These are phyloP conservation scores for Terrapene triunguis DNA, from an alignment of 2,113 vertebrate species.

Conservation along the genomic window DNA sequence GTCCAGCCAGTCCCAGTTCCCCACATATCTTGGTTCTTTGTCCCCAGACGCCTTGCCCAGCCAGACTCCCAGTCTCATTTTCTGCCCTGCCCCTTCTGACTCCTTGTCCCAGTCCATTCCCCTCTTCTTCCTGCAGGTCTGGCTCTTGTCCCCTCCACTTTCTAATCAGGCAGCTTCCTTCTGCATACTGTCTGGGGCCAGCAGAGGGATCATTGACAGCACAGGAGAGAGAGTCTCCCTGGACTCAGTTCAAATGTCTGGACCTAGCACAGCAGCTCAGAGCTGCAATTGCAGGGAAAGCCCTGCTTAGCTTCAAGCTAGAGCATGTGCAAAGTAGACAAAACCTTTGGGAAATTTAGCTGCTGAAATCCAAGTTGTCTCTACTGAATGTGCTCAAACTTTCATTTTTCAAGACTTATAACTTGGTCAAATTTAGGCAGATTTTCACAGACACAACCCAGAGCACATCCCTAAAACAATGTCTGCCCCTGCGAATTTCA, in stretches of 20 bases:
- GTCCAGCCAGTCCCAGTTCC: no score
- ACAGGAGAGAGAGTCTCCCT: not conserved
- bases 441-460: not conserved
- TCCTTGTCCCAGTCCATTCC: not conserved
- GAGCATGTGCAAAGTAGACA: not conserved
- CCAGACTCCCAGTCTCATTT: no score
- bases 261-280: not conserved
- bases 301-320: not conserved
- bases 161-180: not conserved
- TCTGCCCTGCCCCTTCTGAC: no score
- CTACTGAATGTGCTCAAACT: not conserved
- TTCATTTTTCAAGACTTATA: not conserved
- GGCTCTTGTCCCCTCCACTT: not conserved
- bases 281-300: not conserved
- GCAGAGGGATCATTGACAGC: not conserved
- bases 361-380: not conserved
- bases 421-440: not conserved
- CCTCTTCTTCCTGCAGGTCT: not conserved
- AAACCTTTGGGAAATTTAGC: not conserved
- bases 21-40: no score
- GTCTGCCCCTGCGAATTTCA: no score
- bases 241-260: not conserved
- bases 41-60: no score
- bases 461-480: not conserved
- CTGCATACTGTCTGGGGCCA: not conserved